Base-by-base conservation (phyloP, 1,140 invertebrate species). In the Nasonia vitripennis region DNA sequence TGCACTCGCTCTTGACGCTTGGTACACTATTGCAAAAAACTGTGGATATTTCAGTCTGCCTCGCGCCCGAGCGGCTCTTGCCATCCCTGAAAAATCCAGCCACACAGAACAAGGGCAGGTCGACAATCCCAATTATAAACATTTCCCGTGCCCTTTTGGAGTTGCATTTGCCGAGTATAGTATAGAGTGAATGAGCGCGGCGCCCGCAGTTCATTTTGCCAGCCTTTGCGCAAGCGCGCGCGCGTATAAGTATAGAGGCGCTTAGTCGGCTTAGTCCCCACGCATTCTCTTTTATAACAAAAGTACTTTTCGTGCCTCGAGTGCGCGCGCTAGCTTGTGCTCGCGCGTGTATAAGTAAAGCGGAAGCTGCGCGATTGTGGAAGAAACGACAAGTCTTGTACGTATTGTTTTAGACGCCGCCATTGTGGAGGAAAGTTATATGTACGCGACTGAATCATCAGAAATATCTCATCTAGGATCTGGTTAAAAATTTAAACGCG, bases 71-170 rank as follows among this genome's bases (percentile, higher is more conserved):
- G 12, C 48, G 31, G 41, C 70, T 75, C 73, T 41, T 41, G n/a
- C 48, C 55, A 20, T 75, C 71, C 79, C 81, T 84, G 85, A 87
- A 87, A 88, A 86, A 86, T 87, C 88, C 86, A 88, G 84, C 88
- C 86, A 27, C 84, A 80, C 70, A 87, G 67, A 87, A 83, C 87
- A 78, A 87, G 86, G 89, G 88, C 87, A 88, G 88, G 89, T 88
- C 86, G 90, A 91, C 90, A 92, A 91, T 92, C 89, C 90, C 90
- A 92, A 92, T 92, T 92, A 92, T 89, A 92, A 92, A 92, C 90
- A 92, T 91, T 91, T 90, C 90, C 91, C 87, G 88, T 90, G 82
- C 87, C 87, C 88, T 90, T 91, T 89, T 87, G 85, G 87, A 89
- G 86, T 88, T 89, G 87, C 89, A 91, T 90, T 90, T 90, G 87